phyloP scores from a whole-genome alignment of 1,140 invertebrate species.

The Eciton burchellii region DNA sequence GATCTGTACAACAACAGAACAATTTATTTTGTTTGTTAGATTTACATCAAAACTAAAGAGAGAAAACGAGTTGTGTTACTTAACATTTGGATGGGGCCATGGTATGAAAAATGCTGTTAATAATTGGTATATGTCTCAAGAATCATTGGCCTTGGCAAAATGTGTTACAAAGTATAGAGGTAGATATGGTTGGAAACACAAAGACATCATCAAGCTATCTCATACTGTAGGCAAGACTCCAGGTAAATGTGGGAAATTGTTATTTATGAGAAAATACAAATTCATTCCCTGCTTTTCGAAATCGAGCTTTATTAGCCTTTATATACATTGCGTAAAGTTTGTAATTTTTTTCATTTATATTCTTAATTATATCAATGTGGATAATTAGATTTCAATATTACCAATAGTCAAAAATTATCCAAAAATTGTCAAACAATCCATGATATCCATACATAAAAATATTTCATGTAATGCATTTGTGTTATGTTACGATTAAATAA shows the following conservation, averaged over 20 bases:
- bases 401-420: background rate
- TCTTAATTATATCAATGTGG: background rate
- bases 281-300: conserved; percentile 1
- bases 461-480: background rate
- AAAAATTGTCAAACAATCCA: conserved; percentile 20
- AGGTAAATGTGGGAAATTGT: conserved; percentile 78
- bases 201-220: conserved; percentile 88
- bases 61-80: conserved; percentile 64
- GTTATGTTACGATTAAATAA: background rate
- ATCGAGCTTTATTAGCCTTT: background rate
- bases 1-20: conserved; percentile 86
- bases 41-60: conserved; percentile 86
- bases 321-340: conserved; percentile 6
- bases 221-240: conserved; percentile 86
- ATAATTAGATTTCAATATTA: background rate
- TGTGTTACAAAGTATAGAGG: conserved; percentile 88
- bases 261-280: conserved; percentile 14
- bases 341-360: background rate
- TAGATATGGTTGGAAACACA: conserved; percentile 89
- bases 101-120: conserved; percentile 87
- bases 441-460: too few species aligned
- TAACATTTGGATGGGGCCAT: conserved; percentile 87
- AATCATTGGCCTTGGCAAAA: conserved; percentile 87
- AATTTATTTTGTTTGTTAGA: conserved; percentile 88
- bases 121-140: conserved; percentile 87